Base-by-base conservation (phyloP, 2,888 invertebrate species). In the Cosmia trapezina region DNA sequence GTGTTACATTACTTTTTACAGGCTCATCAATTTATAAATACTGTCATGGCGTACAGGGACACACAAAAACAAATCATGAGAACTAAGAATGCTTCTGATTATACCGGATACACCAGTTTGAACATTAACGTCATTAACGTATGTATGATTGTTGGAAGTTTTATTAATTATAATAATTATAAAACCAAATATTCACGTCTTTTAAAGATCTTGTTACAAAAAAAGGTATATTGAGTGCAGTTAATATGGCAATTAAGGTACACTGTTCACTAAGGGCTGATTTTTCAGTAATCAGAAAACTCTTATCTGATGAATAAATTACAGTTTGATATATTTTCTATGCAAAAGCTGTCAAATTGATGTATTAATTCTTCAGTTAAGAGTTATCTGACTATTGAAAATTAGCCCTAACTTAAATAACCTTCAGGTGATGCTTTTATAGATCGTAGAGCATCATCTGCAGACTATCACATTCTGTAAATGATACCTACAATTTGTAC, bases 71-170 rank as follows among this genome's bases (percentile, higher is more conserved):
- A 85, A 70, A 81, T 91, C 17, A 85, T 86, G 84, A 78, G 65
- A 53, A 76, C 84, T 0, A 79, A 73, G 51, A 69, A 84, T 33
- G 64, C 68, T 0, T 41, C 59, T 0, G 91, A 93, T 76, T 91
- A 63, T 56, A 89, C 90, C 57, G 81, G 71, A 3, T 92, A 89
- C 74, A 89, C 86, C 22, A 89, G 91, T 56, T 8, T 93, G 2
- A 95, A 95, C 73, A 85, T 94, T 5, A 95, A 95, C 66, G 82
- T 91, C 37, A 68, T 95, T 28, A 41, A 87, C 28, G 95, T 95
- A 84, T 90, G 81, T 63, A n/a, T 33, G 6, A 56, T 28, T 54
- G 28, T 14, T 14, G 28, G 28, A 28, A 14, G 14, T 7, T 54
- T 22, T 3, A 11, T 51, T 51, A 4, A 11, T 51, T n/a, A 49